These are phyloP conservation scores for Oikopleura dioica DNA, from an alignment of 23 tunicate species.

Conservation along the genomic window DNA sequence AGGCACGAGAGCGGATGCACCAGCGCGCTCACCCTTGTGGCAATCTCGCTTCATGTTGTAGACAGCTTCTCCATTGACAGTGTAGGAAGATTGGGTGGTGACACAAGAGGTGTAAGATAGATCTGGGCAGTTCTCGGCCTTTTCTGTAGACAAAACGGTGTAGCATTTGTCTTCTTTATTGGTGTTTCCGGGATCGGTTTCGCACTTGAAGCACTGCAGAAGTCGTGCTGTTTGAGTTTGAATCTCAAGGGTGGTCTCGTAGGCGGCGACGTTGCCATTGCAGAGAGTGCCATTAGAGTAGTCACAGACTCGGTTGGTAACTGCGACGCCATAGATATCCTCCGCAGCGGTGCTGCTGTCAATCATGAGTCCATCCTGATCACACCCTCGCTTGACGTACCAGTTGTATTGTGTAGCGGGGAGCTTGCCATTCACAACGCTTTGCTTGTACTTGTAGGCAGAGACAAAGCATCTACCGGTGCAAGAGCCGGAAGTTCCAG, in stretches of 20 bases:
- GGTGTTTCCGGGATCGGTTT: background rate
- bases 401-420: background rate
- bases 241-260: background rate
- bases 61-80: too few relatives aligned
- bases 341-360: background rate
- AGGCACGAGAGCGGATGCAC: too few relatives aligned
- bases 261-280: background rate
- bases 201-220: conserved; percentile 1
- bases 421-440: too few relatives aligned
- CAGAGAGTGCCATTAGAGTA: background rate
- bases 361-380: background rate
- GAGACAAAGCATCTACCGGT: background rate
- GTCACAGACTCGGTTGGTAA: too few relatives aligned
- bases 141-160: background rate
- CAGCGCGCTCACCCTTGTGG: too few relatives aligned
- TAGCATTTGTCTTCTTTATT: too few relatives aligned
- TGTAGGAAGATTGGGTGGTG: background rate
- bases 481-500: conserved; percentile 9
- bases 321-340: background rate
- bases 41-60: too few relatives aligned
- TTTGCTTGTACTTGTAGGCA: conserved; percentile 1
- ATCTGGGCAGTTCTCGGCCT: background rate
- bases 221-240: background rate
- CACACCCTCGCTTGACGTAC: conserved; percentile 1
- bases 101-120: background rate